Percentiles rank a stretch among this genome's conserved stretches.
These are phyloP conservation scores for Notolabrus celidotus DNA, from an alignment of 2,797 vertebrate species.

Conservation along the genomic window DNA sequence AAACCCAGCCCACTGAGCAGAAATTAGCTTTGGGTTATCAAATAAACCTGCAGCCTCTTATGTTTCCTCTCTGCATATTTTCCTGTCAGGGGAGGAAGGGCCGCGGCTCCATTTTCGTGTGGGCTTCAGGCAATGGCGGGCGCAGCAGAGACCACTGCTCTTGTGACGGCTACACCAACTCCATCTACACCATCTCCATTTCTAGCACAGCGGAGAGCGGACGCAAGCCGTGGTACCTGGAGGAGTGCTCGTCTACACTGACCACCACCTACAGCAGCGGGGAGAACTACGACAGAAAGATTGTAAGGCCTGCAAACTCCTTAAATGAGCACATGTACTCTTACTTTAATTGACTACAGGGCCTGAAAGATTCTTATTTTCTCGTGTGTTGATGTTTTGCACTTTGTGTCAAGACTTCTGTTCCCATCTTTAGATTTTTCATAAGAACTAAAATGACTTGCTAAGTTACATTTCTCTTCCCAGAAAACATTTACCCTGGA, in stretches of 20 bases:
- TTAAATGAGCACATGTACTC: background rate
- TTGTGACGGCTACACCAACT: constrained; percentile 98
- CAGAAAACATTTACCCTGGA: background rate
- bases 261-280: constrained; percentile 99
- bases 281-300: constrained; percentile 98
- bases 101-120: constrained; percentile 96
- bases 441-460: background rate
- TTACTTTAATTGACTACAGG: background rate
- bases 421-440: background rate
- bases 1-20: constrained; percentile 14
- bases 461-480: background rate
- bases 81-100: constrained; percentile 92
- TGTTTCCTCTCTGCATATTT: constrained; percentile 44
- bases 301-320: constrained; percentile 83
- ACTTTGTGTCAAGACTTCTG: background rate
- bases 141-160: constrained; percentile 98
- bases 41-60: constrained; percentile 7
- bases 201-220: constrained; percentile 98
- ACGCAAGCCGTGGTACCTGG: constrained; percentile 98
- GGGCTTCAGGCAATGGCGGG: constrained; percentile 98
- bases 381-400: background rate
- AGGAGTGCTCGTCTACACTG: constrained; percentile 96
- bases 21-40: background rate
- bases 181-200: constrained; percentile 99
- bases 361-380: background rate